A percentile compares a stretch with the other conserved stretches of the same genome.
Evolutionary conservation across 2,797 vertebrate species (phyloP).

Genomic region (Galaxias olidus): DNA sequence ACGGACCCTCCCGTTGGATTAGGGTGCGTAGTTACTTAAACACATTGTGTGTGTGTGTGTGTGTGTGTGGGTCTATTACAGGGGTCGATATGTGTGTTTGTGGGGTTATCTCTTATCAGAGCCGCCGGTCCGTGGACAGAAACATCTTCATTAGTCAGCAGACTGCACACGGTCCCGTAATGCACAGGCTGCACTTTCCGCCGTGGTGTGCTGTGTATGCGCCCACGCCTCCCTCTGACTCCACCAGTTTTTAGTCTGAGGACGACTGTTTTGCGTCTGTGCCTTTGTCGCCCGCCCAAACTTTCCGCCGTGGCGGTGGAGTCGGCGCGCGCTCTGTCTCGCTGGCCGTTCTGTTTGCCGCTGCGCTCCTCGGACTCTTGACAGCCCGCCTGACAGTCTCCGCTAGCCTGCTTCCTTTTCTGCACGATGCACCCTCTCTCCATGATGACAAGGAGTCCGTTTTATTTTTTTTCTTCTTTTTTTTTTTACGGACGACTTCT

Average conservation of each 20-base stretch:
- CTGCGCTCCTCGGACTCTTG: no score
- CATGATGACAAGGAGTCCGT: no score
- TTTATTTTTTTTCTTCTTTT: no score
- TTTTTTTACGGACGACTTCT: no score
- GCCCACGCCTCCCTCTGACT: neutral
- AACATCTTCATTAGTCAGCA: conserved; percentile 62
- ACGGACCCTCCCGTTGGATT: no score
- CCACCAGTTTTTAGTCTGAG: no score
- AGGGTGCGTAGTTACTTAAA: no score
- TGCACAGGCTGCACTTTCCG: conserved; percentile 21
- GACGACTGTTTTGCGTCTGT: neutral
- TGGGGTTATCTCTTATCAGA: conserved; percentile 43
- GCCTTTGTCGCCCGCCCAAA: neutral
- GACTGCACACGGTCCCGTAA: conserved; percentile 25
- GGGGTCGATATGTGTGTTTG: conserved; percentile 47
- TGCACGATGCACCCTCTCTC: no score
- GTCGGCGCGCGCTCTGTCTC: no score
- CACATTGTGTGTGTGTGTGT: conserved; percentile 1
- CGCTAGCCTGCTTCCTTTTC: neutral
- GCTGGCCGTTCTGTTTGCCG: no score
- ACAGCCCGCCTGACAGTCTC: neutral
- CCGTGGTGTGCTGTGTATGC: neutral
- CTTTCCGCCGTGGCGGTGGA: no score
- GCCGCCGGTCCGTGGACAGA: conserved; percentile 48
- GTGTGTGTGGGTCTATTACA: conserved; percentile 35